Evolutionary conservation across 2,113 vertebrate species (phyloP), one percentile per base, ranked within the genome.

Genomic region (Sceloporus tristichus): DNA sequence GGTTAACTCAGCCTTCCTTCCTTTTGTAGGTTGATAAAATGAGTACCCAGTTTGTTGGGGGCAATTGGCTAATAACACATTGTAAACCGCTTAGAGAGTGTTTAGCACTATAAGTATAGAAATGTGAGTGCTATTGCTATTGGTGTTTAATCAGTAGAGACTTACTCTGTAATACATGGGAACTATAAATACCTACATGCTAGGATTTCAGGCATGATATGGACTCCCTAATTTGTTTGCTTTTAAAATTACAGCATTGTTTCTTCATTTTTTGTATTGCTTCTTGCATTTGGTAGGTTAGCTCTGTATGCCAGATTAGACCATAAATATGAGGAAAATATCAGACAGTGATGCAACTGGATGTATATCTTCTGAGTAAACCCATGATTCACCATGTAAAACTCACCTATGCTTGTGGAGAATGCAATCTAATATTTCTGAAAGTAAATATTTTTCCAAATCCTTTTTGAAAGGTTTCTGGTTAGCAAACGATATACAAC

Each of bases 291-390:
- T 62, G 42, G 19, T 13, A 29, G 23, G 42, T 23, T n/a, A 19
- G 4, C 27, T 18, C 38, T 23, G 14, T 29, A 8, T 40, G 42
- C 6, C 25, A 73, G 53, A 73, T 54, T 71, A 84, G 82, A 34
- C 18, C 42, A 71, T 34, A 71, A 53, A 34, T 62, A 1, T 38
- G 53, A 70, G 40, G 48, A 54, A 79, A 79, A 86, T 59, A 62
- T 77, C 38, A 7, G 25, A 2, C 54, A 85, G 25, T 56, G 0
- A 79, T 81, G 71, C 62, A 82, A 87, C 40, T 59, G 9, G 80
- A 82, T 82, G 11, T 86, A 85, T 84, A 89, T 13, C 74, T 59
- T 0, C 23, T 84, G 1, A 73, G n/a, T 16, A 84, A 84, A 19
- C 79, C 11, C 0, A 0, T 62, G 25, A 56, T n/a, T n/a, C 68